Evolutionary conservation across 2,797 vertebrate genomes (phyloP).

Genomic region (Tangara arthus): DNA sequence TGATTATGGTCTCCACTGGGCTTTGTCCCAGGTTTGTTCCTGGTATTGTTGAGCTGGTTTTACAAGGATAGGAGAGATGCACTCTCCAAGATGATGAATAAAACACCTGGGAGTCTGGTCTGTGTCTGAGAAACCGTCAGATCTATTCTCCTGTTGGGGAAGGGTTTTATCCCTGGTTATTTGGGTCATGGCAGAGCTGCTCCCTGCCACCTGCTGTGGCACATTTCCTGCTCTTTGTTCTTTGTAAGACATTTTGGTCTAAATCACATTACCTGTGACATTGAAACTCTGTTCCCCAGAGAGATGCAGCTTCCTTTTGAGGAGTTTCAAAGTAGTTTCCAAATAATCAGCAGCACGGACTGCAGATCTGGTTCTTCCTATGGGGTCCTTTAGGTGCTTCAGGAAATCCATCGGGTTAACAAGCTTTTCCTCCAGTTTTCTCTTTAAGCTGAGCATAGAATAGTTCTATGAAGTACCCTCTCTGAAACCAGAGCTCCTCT

Average conservation of each 20-base stretch:
- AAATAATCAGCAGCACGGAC: constrained; percentile 23
- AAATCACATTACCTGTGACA: constrained; percentile 14
- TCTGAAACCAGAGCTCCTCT: not conserved
- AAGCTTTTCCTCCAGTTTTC: not conserved
- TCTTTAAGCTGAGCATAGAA: constrained; percentile 3
- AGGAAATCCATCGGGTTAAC: constrained; percentile 6
- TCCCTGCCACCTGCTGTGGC: not conserved
- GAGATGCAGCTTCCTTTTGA: not conserved
- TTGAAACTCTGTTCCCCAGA: not conserved
- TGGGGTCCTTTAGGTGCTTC: constrained; percentile 39
- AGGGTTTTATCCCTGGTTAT: not conserved
- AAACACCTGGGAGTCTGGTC: not conserved
- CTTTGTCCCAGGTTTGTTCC: not conserved
- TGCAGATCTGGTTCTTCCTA: constrained; percentile 35
- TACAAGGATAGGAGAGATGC: not conserved
- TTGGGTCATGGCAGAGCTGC: not conserved
- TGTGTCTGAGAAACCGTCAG: not conserved
- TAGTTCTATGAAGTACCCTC: not conserved
- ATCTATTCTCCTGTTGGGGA: not conserved
- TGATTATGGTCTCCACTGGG: fast-evolving
- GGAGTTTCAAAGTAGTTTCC: constrained; percentile 32
- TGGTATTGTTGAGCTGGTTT: not conserved
- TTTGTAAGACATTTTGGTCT: not conserved
- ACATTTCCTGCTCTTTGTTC: not conserved
- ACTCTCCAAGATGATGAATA: not conserved